Evolutionary conservation across 2,113 vertebrate genomes (phyloP), one percentile per base, ranked within the genome.

Genomic region (Gymnogyps californianus): DNA sequence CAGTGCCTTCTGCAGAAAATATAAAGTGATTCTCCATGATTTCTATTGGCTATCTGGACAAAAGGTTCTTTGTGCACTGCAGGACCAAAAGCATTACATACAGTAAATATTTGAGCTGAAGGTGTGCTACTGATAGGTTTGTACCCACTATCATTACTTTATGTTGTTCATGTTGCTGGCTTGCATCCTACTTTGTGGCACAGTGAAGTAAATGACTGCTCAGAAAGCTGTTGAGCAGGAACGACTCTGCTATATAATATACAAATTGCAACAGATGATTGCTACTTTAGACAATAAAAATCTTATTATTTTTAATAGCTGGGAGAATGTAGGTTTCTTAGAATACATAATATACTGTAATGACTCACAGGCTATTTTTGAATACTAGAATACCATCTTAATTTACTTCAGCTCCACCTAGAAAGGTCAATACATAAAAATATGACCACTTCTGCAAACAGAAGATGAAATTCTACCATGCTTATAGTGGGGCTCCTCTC

Each of bases 71-170:
- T 97, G 91, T 97, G 72, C 42, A 21, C 40, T 70, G 47, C 52
- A 70, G 44, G 61, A 94, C 69, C 42, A 70, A 94, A 96, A 95
- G 82, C 65, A 84, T 71, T 89, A 85, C 72, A 83, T 65, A 88
- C 55, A 85, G 87, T 81, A 93, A 98, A 97, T 96, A 96, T 97
- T 95, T 96, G 89, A 94, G 51, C 72, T 95, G 80, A 83, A 97
- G 96, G 95, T 97, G 94, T 97, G 82, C 82, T 76, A 28, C 77
- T 80, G 94, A 96, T 94, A 93, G 44, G 52, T 84, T 92, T 95
- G 85, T 79, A 75, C 36, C 46, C 74, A 88, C 65, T 93, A 82
- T 70, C 11, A 1, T 83, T 83, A 69, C 65, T 89, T 71, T 82
- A 26, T 76, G 65, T 75, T 82, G 72, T 91, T 91, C 57, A 6